A percentile compares a stretch with the other conserved stretches of the same genome.
Evolutionary conservation across 2,797 vertebrate genomes (phyloP).

Genomic region (Dromococcyx pavoninus): DNA sequence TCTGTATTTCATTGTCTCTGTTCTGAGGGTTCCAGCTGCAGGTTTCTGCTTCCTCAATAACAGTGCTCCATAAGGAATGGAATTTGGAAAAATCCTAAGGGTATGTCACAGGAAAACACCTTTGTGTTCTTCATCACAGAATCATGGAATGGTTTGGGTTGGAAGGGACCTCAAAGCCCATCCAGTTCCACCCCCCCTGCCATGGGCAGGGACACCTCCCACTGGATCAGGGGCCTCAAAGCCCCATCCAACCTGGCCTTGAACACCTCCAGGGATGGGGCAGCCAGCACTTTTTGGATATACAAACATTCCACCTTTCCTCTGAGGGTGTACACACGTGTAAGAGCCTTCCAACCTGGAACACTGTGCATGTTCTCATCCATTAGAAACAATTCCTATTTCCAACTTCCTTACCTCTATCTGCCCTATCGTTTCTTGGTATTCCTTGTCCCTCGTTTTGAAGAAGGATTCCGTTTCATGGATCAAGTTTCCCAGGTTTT

Average conservation of each 20-base stretch:
- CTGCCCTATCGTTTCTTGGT: slow-evolving; percentile 97
- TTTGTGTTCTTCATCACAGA: background rate
- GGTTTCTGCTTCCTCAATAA: background rate
- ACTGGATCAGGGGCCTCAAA: no score
- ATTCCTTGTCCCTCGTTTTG: slow-evolving; percentile 95
- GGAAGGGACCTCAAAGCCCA: no score
- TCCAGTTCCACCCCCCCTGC: no score
- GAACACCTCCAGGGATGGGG: no score
- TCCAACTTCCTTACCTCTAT: slow-evolving; percentile 86
- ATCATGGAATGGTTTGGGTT: no score
- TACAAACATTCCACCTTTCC: background rate
- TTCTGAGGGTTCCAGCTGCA: background rate
- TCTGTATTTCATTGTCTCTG: background rate
- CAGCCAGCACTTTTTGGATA: no score
- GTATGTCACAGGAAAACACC: background rate
- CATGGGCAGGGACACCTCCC: no score
- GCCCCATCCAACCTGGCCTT: no score
- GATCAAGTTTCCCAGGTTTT: slow-evolving; percentile 93
- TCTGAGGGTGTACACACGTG: background rate
- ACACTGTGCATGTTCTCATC: background rate
- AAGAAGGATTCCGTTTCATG: slow-evolving; percentile 96
- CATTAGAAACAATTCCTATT: background rate
- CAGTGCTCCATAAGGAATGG: background rate
- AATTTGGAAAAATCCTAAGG: background rate
- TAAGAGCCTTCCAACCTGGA: background rate